phyloP scores from a whole-genome alignment of 2,888 invertebrate species.

The Tipula vernalis region DNA sequence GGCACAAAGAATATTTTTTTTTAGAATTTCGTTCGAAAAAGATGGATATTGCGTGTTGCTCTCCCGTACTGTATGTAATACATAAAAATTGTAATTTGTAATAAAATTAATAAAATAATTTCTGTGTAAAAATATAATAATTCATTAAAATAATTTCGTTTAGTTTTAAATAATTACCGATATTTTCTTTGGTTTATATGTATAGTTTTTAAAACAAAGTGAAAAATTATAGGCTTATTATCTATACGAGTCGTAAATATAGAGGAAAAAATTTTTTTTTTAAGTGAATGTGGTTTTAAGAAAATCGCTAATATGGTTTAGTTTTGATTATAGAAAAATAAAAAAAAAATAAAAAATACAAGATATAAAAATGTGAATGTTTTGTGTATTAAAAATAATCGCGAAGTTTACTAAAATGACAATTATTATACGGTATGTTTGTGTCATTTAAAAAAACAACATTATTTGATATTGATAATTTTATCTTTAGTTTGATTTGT shows the following conservation, averaged over 20 bases:
- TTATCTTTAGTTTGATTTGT: background rate
- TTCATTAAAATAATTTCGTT: background rate
- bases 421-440: background rate
- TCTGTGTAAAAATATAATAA: background rate
- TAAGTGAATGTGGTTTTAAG: background rate
- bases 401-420: background rate
- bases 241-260: background rate
- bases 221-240: background rate
- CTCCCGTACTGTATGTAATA: background rate
- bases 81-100: background rate
- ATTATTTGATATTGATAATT: background rate
- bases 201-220: background rate
- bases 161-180: background rate
- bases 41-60: background rate
- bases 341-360: background rate
- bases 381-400: background rate
- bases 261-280: background rate
- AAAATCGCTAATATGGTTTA: background rate
- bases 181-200: background rate
- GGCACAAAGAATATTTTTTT: constrained; percentile 4
- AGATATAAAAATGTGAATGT: background rate
- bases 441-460: background rate
- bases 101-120: background rate
- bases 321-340: background rate
- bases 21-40: background rate